Conservation (phyloP, 92 coral and sea anemone genomes). For the Palythoa grandiflora region DNA sequence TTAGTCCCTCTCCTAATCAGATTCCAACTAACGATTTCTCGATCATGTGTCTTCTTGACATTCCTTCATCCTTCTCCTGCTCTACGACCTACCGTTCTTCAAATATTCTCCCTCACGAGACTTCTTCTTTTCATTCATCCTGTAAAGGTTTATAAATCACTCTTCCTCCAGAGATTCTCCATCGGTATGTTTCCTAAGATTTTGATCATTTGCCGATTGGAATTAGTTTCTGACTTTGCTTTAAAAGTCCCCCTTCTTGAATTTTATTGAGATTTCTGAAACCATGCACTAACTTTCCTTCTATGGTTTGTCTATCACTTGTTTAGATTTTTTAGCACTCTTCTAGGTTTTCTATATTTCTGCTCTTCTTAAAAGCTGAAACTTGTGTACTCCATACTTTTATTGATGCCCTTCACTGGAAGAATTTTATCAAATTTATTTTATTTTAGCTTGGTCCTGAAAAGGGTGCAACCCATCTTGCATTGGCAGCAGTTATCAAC, state of each 20-base stretch:
- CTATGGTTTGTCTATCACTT: not conserved
- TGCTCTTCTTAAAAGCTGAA: too few species aligned
- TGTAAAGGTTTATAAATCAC: not conserved
- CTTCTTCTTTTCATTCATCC: too few species aligned
- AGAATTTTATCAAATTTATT: not conserved
- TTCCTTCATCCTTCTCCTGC: too few species aligned
- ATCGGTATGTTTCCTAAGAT: not conserved
- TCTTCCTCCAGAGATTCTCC: not conserved
- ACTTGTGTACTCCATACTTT: not conserved
- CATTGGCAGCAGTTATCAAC: conserved; percentile 91
- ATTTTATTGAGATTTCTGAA: too few species aligned
- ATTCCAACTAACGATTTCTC: too few species aligned
- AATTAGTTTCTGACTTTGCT: not conserved
- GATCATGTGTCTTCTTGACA: too few species aligned
- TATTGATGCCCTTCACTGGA: not conserved
- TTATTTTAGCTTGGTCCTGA: conserved; percentile 93
- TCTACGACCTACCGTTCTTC: too few species aligned
- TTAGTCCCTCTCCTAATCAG: too few species aligned
- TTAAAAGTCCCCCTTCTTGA: not conserved
- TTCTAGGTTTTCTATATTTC: not conserved
- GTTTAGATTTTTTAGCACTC: not conserved
- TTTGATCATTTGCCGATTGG: not conserved
- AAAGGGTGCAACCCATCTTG: conserved; percentile 93
- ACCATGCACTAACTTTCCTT: too few species aligned
- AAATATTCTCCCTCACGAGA: too few species aligned